Evolutionary conservation across 2,797 vertebrate species (phyloP).

Genomic region (Pipistrellus pipistrellus): DNA sequence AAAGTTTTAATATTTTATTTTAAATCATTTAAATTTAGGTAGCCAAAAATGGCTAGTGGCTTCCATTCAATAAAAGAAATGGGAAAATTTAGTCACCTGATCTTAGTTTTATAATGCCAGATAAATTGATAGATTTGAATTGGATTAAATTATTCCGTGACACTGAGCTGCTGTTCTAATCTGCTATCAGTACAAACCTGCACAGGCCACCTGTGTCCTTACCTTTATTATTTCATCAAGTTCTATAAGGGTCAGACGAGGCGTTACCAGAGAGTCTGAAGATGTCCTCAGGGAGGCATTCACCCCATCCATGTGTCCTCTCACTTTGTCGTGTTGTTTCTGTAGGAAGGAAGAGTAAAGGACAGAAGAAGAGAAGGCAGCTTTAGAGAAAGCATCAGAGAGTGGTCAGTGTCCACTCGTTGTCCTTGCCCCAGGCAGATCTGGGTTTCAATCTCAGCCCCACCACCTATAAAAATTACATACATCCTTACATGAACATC

Average conservation of each 20-base stretch:
- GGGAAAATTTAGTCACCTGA: background rate
- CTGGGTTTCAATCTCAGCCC: background rate
- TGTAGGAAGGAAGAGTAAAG: slow-evolving; percentile 64
- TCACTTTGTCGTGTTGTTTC: slow-evolving; percentile 84
- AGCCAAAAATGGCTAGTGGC: background rate
- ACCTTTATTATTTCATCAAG: slow-evolving; percentile 93
- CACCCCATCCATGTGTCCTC: slow-evolving; percentile 86
- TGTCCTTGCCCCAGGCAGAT: background rate
- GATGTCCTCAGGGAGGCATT: slow-evolving; percentile 88
- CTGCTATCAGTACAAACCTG: background rate
- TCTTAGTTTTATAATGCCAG: background rate
- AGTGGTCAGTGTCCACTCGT: background rate
- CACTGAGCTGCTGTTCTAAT: background rate
- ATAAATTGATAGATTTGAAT: background rate
- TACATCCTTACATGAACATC: background rate
- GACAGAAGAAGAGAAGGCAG: background rate
- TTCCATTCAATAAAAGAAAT: background rate
- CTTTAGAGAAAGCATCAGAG: background rate
- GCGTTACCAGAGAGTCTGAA: slow-evolving; percentile 81
- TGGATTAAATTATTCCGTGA: background rate
- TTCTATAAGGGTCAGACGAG: slow-evolving; percentile 86
- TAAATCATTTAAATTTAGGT: slow-evolving; percentile 39
- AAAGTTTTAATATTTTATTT: slow-evolving; percentile 18
- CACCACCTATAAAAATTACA: background rate
- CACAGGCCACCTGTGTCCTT: slow-evolving; percentile 35